Evolutionary conservation across 2,113 vertebrate species (phyloP), one percentile per base, ranked within the genome.

Genomic region (Fukomys damarensis): DNA sequence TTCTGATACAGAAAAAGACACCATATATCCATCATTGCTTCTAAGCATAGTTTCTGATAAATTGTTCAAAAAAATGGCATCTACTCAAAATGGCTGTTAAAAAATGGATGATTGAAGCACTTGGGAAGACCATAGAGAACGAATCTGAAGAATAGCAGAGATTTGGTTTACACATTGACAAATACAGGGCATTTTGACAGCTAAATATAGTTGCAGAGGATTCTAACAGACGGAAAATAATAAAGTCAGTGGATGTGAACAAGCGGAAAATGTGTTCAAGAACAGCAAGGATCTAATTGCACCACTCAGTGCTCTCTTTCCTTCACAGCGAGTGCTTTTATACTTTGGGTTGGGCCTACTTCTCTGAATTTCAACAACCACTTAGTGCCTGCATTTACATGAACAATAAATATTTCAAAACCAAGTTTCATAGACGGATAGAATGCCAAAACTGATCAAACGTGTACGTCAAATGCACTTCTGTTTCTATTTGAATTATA

Each of bases 201-300:
- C 0, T 90, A 56, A 10, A 32, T 61, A 38, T n/a, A 56, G 68
- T 49, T 17, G 49, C 19, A 28, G 12, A 26, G n/a, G 30, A 66
- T 79, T 95, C 52, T 93, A 41, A 65, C 61, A 32, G 28, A 84
- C 61, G 22, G 0, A 58, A 68, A 56, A 63, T 19, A 24, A 35
- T 46, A 80, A 87, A 74, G 58, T 63, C 24, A 43, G 86, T 58
- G 43, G 19, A 70, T 52, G 41, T 49, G 17, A 94, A 41, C 83
- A 83, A 95, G 89, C 54, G 94, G 86, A 92, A 95, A 92, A 86
- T 35, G 35, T 7, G 46, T 61, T 70, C 38, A 54, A 35, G 70
- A 91, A 13, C 84, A 89, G 80, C 74, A 72, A 65, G 63, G 46
- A 35, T 38, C 22, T 35, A 61, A 66, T 0, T 59, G 59, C n/a